Evolutionary conservation across 2,888 invertebrate species (phyloP), one percentile per base, ranked within the genome.

Genomic region (Brachypalpus laphriformis): DNA sequence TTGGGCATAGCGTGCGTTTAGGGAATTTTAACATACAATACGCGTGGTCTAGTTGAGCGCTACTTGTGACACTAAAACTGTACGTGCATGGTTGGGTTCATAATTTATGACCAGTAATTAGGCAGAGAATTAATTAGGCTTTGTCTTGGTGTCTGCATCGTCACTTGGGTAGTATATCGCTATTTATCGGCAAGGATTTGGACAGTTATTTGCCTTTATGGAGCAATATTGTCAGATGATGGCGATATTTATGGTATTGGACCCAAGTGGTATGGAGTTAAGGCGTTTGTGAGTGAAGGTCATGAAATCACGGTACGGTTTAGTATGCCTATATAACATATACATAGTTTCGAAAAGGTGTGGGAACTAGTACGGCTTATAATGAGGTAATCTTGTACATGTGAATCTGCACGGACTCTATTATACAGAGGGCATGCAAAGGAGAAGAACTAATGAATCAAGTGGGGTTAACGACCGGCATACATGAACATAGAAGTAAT

Each of bases 51-150:
- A 37, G 20, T 22, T 34, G 31, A 42, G 14, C 16, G n/a, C n/a
- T 61, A 61, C 22, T 61, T 63, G 22, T n/a, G 42, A 47, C 45
- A 45, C 63, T 45, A 47, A 16, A 42, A 49, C 49, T 45, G 1
- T 16, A 22, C 22, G 22, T 47, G 47, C 8, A 16, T 9, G 14
- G 8, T 65, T 28, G 42, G 18, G 18, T 16, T 45, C 20, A 34
- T 49, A 54, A 51, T 54, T 22, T 66, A 54, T 22, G 40, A 22
- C 37, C 11, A 16, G 51, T 51, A 51, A 66, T 66, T 66, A 51
- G 66, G 18, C 49, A n/a, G 40, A 28, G 40, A 66, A 66, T 40
- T 66, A 66, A 66, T 66, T 66, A 40, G 51, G 5, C 22, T 40
- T 25, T 25, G 6, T 16, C 16, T 37, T 16, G 8, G 49, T 20